These are phyloP conservation scores for Platysteira castanea DNA, from an alignment of 2,113 vertebrate genomes.

Conservation along the genomic window DNA sequence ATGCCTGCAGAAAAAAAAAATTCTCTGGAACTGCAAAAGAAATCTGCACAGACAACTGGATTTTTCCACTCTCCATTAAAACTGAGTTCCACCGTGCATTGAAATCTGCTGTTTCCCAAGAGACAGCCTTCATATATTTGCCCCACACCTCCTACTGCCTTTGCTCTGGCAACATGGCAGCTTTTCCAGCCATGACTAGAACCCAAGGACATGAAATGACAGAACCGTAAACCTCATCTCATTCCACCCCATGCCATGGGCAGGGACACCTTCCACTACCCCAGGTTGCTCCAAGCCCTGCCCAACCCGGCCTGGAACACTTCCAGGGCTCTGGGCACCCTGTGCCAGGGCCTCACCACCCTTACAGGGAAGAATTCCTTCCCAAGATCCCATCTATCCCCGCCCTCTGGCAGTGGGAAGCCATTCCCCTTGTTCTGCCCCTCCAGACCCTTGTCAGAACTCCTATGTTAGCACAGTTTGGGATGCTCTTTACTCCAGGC, in stretches of 20 bases:
- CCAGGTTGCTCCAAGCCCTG: neutral
- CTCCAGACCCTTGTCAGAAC: neutral
- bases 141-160: neutral
- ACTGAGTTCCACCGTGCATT: neutral
- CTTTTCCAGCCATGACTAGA: neutral
- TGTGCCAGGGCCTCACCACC: neutral
- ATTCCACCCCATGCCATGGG: neutral
- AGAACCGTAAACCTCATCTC: neutral
- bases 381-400: too few species aligned
- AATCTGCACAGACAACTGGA: neutral
- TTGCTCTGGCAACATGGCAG: neutral
- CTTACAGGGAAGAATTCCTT: accelerated
- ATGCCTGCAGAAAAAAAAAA: neutral
- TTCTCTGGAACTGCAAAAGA: neutral
- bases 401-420: neutral
- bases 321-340: neutral
- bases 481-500: neutral
- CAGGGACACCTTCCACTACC: neutral
- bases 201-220: neutral
- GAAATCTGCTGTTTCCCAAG: neutral
- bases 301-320: neutral
- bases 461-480: accelerated
- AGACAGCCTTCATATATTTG: neutral
- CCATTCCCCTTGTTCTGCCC: too few species aligned
- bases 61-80: neutral